Evolutionary conservation across 2,797 vertebrate genomes (phyloP).

Genomic region (Parauchenoglanis punctatus): DNA sequence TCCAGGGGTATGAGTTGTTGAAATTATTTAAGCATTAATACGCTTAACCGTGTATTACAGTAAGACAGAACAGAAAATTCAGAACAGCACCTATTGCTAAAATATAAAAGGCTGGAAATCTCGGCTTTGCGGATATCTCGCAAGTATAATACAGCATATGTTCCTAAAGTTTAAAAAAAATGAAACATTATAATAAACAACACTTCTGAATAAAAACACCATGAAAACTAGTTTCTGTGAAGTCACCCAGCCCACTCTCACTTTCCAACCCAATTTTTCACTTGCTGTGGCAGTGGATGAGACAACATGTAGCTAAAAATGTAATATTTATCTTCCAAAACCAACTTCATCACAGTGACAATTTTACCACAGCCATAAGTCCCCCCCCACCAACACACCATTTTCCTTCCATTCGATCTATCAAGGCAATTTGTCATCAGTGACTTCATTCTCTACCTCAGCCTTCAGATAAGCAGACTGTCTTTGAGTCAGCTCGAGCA

Average conservation of each 20-base stretch:
- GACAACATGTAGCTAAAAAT: background rate
- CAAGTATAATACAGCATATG: background rate
- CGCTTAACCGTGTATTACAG: background rate
- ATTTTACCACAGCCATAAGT: slow-evolving; percentile 68
- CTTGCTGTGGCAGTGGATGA: background rate
- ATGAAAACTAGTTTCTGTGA: background rate
- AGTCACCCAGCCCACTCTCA: background rate
- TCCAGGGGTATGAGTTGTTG: background rate
- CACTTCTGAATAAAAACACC: background rate
- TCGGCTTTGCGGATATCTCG: background rate
- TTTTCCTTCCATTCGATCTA: slow-evolving; percentile 76
- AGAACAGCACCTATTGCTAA: background rate
- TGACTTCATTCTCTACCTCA: slow-evolving; percentile 63
- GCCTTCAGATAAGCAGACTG: slow-evolving; percentile 66
- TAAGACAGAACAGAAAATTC: background rate
- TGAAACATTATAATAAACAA: background rate
- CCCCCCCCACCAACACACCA: slow-evolving; percentile 63
- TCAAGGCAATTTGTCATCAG: slow-evolving; percentile 76
- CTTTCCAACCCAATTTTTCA: slow-evolving; percentile 32
- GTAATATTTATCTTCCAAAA: slow-evolving; percentile 40
- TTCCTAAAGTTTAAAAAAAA: background rate
- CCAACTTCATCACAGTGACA: slow-evolving; percentile 38
- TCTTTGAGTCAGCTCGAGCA: slow-evolving; percentile 59
- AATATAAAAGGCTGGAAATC: background rate
- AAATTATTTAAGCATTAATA: background rate